Base-by-base conservation (phyloP, 2,113 vertebrate genomes). In the Caranx ignobilis region DNA sequence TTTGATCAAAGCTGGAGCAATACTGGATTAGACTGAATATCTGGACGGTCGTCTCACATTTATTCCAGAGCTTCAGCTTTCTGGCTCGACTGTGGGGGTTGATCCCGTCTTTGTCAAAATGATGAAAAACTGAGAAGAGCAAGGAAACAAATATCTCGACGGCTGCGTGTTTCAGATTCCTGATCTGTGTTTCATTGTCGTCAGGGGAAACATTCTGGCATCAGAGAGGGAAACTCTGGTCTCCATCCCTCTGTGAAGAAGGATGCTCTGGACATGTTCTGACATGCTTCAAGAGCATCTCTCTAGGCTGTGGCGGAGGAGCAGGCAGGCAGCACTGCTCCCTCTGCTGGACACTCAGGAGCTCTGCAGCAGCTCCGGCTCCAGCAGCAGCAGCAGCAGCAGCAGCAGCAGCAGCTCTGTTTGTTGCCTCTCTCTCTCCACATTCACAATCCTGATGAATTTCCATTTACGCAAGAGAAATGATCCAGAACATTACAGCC, bases 261-360 rank as follows among this genome's bases (percentile, higher is more conserved):
- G 39, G 71, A 85, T 75, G 85, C 81, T 70, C 26, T 83, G 92
- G 93, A 96, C 94, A 95, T 95, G 94, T 94, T 95, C 89, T 79
- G 93, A 95, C 94, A 95, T 94, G 94, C 56, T 88, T 77, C 76
- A 21, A 68, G 43, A 15, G 8, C 52, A 35, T 76, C 34, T 26
- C 26, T 26, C 26, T 26, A 26, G 26, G 26, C 26, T 26, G 26
- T 26, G 26, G 26, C 26, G 26, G 26, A 1, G 26, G 26, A 26
- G 26, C 26, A 26, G 26, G 26, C 0, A 35, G 69, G 48, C 35
- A 26, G 61, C 71, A 55, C 74, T 39, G 90, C 93, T 95, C 95
- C 94, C 94, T 89, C 95, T 96, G 92, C 88, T 94, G 95, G 93
- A 63, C 56, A 16, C 41, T 32, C 31, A 16, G 6, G 19, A 7